phyloP scores from a whole-genome alignment of 1,140 invertebrate species.

The Orius insidiosus region DNA sequence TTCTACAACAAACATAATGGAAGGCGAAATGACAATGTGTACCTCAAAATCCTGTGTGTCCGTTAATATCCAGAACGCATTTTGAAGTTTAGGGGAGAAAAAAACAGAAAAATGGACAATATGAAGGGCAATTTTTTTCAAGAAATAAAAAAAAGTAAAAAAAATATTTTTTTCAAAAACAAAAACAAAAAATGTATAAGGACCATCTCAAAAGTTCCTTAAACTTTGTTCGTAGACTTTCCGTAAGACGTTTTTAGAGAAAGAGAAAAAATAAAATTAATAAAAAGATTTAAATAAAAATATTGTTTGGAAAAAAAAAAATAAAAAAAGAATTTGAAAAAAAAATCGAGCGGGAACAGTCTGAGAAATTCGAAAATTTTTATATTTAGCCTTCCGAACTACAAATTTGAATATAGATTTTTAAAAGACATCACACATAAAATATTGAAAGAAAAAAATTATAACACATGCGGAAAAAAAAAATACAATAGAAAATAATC shows the following conservation, averaged over 20 bases:
- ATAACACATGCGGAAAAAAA: constrained; percentile 1
- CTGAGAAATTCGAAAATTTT: constrained; percentile 12
- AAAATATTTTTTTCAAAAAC: constrained; percentile 14
- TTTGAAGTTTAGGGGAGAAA: constrained; percentile 24
- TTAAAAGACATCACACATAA: constrained; percentile 14
- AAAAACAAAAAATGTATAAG: constrained; percentile 36
- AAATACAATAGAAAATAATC: background rate
- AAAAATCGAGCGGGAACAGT: constrained; percentile 13
- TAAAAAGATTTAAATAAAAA: constrained; percentile 14
- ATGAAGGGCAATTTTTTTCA: constrained; percentile 15
- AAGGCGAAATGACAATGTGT: constrained; percentile 22
- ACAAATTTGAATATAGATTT: constrained; percentile 10
- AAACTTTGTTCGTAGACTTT: constrained; percentile 29
- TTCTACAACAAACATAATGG: constrained; percentile 17
- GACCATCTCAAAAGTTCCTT: constrained; percentile 96
- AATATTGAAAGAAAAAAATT: constrained; percentile 10
- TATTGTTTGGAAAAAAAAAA: constrained; percentile 15
- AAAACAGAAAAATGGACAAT: constrained; percentile 33
- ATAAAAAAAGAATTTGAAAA: constrained; percentile 9
- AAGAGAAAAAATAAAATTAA: constrained; percentile 9
- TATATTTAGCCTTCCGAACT: constrained; percentile 10
- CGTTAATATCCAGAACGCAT: constrained; percentile 22
- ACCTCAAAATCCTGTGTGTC: constrained; percentile 55
- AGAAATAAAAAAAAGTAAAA: constrained; percentile 5
- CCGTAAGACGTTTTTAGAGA: background rate